Percentiles rank a stretch among this genome's conserved stretches.
phyloP scores from a whole-genome alignment of 2,888 invertebrate genomes.

The Euproctis similis region DNA sequence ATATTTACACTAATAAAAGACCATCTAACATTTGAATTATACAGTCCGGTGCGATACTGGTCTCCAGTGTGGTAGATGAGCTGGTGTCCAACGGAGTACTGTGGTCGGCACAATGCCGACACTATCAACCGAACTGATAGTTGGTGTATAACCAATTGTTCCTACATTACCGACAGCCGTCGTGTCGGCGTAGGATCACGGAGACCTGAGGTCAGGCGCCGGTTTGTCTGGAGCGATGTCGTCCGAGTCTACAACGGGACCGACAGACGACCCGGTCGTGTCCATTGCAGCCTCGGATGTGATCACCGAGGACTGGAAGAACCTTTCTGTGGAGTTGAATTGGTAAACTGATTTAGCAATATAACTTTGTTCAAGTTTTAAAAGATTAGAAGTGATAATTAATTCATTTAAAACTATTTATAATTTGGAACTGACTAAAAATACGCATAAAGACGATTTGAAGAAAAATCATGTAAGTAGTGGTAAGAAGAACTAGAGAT shows the following conservation, averaged over 20 bases:
- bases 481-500: no score
- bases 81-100: slow-evolving; percentile 62
- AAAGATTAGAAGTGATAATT: slow-evolving; percentile 4
- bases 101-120: slow-evolving; percentile 11
- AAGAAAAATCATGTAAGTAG: no score
- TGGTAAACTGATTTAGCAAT: slow-evolving; percentile 16
- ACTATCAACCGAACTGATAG: slow-evolving; percentile 12
- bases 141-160: slow-evolving; percentile 15
- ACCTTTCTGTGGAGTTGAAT: slow-evolving; percentile 65
- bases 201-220: slow-evolving; percentile 62
- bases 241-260: slow-evolving; percentile 48
- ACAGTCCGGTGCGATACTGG: slow-evolving; percentile 59
- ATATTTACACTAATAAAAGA: slow-evolving; percentile 44
- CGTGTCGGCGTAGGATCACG: slow-evolving; percentile 33
- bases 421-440: no score
- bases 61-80: slow-evolving; percentile 67
- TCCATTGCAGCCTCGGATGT: slow-evolving; percentile 76
- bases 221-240: slow-evolving; percentile 65
- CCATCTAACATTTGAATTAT: slow-evolving; percentile 22
- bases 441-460: no score
- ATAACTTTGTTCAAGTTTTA: slow-evolving; percentile 10
- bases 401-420: no score
- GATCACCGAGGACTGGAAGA: slow-evolving; percentile 78
- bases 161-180: slow-evolving; percentile 9
- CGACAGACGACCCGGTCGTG: slow-evolving; percentile 48